phyloP scores from a whole-genome alignment of 2,797 vertebrate species.

The Sebastes matsubarae region DNA sequence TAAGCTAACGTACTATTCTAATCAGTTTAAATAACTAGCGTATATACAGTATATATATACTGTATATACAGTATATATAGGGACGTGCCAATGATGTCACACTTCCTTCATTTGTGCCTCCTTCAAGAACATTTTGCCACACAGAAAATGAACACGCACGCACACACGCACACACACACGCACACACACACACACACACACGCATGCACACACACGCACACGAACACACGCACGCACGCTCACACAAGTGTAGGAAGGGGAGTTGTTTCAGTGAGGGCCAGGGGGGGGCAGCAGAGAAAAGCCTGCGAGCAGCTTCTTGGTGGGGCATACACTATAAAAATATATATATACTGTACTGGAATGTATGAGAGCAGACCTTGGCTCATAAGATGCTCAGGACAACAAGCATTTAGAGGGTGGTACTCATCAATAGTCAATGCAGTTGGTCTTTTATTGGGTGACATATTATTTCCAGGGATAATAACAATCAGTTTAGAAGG shows the following conservation, averaged over 20 bases:
- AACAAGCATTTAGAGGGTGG: not conserved
- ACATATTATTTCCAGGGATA: not conserved
- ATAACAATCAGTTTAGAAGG: not conserved
- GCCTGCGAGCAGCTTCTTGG: slow-evolving; percentile 55
- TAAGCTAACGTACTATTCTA: slow-evolving; percentile 81
- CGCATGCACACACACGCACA: slow-evolving; percentile 1
- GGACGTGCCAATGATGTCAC: slow-evolving; percentile 70
- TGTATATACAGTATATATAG: not conserved
- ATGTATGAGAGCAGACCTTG: slow-evolving; percentile 63
- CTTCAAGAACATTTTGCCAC: slow-evolving; percentile 56
- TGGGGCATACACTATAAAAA: slow-evolving; percentile 70
- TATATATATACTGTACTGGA: slow-evolving; percentile 68
- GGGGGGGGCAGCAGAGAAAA: slow-evolving; percentile 31
- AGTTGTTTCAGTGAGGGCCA: slow-evolving; percentile 31
- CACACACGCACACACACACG: not conserved
- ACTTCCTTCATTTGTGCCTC: slow-evolving; percentile 70
- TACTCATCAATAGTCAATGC: not conserved
- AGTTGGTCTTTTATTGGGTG: not conserved
- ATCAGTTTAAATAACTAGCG: slow-evolving; percentile 83
- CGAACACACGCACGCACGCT: not conserved
- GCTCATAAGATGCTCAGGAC: slow-evolving; percentile 28
- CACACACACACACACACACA: not conserved
- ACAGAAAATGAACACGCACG: slow-evolving; percentile 29
- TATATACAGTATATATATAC: slow-evolving; percentile 5
- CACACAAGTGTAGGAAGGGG: slow-evolving; percentile 14